phyloP scores from a whole-genome alignment of 2,797 vertebrate species.

The Galaxias olidus region DNA sequence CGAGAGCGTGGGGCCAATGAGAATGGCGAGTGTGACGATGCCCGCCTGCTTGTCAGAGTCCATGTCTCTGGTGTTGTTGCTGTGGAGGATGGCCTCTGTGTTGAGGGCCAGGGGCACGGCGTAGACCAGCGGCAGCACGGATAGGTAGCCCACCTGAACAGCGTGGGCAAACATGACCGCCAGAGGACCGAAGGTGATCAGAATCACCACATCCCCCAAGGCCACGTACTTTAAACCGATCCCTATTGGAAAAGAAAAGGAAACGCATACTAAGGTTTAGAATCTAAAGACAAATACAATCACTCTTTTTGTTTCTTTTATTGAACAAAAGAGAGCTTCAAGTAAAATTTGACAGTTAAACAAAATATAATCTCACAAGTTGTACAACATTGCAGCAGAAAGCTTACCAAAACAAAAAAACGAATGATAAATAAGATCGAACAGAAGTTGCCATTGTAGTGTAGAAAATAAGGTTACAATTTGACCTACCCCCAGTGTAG shows the following conservation, averaged over 20 bases:
- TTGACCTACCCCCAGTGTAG: constrained; percentile 92
- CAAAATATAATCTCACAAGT: too few species aligned
- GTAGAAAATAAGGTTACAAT: constrained; percentile 8
- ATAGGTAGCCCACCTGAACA: constrained; percentile 93
- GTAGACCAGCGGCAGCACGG: constrained; percentile 89
- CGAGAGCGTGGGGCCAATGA: constrained; percentile 89
- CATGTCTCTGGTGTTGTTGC: constrained; percentile 98
- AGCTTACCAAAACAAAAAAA: too few species aligned
- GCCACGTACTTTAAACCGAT: constrained; percentile 98
- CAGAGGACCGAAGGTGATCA: constrained; percentile 96
- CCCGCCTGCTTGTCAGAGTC: constrained; percentile 94
- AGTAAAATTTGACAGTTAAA: too few species aligned
- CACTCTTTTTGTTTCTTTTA: too few species aligned
- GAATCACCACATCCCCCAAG: constrained; percentile 94
- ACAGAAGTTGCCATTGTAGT: background rate
- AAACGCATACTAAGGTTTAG: too few species aligned
- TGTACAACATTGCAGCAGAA: too few species aligned
- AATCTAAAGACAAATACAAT: too few species aligned
- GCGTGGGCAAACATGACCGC: constrained; percentile 97
- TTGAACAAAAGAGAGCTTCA: too few species aligned
- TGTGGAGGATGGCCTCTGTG: constrained; percentile 96
- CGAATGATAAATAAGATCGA: background rate
- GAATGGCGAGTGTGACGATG: constrained; percentile 96
- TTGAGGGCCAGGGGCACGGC: constrained; percentile 93
- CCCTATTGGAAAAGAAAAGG: constrained; percentile 68